Evolutionary conservation across 2,888 invertebrate species (phyloP).

Genomic region (Campaea margaritaria): DNA sequence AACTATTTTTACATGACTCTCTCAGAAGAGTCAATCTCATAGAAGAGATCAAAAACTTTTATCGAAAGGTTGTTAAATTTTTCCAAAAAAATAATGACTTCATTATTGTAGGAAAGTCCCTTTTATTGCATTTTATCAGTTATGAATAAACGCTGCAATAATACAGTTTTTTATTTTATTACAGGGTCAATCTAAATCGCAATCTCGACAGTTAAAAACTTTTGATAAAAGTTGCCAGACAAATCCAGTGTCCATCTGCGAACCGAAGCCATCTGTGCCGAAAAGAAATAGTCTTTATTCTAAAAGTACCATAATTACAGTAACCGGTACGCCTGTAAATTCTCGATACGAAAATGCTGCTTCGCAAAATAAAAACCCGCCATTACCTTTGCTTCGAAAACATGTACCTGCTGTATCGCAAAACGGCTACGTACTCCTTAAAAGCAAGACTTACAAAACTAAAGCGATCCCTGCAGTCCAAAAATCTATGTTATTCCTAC

Average conservation of each 20-base stretch:
- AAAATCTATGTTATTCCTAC: background rate
- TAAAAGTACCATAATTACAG: constrained; percentile 5
- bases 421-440: background rate
- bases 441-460: background rate
- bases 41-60: too few species aligned
- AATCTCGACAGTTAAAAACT: background rate
- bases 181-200: background rate
- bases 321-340: background rate
- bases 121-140: background rate
- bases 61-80: too few species aligned
- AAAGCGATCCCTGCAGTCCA: background rate
- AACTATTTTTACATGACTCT: too few species aligned
- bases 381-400: background rate
- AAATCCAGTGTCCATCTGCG: constrained; percentile 7
- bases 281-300: background rate
- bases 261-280: background rate
- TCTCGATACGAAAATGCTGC: background rate
- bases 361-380: background rate
- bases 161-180: background rate
- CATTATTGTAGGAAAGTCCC: too few species aligned
- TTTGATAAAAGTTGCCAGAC: constrained; percentile 29
- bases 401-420: background rate
- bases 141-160: too few species aligned
- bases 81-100: too few species aligned
- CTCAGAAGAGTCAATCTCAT: too few species aligned